Base-by-base conservation (phyloP, 1,140 invertebrate genomes). In the Dendrolimus kikuchii region DNA sequence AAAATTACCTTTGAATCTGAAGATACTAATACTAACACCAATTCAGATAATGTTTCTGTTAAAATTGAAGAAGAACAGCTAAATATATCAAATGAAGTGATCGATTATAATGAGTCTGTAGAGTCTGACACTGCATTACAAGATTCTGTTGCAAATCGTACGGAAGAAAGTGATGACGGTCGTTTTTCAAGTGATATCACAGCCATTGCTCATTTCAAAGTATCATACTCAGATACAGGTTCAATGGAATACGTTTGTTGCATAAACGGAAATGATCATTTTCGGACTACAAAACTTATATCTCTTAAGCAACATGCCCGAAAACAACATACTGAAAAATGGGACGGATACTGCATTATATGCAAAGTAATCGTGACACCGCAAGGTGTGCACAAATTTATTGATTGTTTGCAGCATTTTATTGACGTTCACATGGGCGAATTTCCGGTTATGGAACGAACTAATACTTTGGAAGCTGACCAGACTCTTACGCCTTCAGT, bases 291-390 rank as follows among this genome's bases (percentile, higher is more conserved):
- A 5, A 63, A 85, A 7, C 45, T 85, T 6, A 86, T 86, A 55
- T 85, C 81, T 0, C 66, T 86, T 49, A 86, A 85, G 49, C 83
- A 78, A 54, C 83, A 85, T 56, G 72, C 84, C 2, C 80, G 84
- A 55, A 53, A 59, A 4, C 82, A 78, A 51, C 83, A 86, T 54
- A 56, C 53, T 2, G 83, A 86, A 46, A 59, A 61, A n/a, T 86
- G 83, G 83, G 81, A 86, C 53, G 83, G 83, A 5, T 86, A 81
- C 61, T 86, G 81, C 53, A 77, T 51, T 45, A 37, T 86, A 8
- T 86, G 83, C 50, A 83, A 85, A 72, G 75, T 77, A 6, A 83
- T 86, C n/a, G 78, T 86, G 1, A 81, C 65, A 4, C 59, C 74
- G 4, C 77, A 79, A 75, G 83, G 83, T 23, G 45, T 49, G 37